A percentile compares a stretch with the other conserved stretches of the same genome.
Conservation (phyloP, 2,888 invertebrate genomes). For the Urechis unicinctus region DNA sequence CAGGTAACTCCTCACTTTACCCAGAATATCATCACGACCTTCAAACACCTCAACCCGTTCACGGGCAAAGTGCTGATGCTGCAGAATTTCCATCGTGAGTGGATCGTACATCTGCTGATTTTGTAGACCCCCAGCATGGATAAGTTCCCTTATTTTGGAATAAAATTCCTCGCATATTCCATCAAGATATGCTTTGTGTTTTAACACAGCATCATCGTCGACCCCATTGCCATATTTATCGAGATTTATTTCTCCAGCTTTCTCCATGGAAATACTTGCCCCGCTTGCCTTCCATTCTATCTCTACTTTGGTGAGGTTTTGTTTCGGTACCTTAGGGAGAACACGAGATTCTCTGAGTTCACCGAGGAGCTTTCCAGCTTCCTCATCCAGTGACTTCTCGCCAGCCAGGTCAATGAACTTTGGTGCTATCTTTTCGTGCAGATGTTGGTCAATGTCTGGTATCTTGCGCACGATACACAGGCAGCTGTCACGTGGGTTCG, state of each 20-base stretch:
- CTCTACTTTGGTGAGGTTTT: conserved; percentile 1
- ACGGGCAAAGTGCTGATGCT: conserved; percentile 7
- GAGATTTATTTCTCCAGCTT: neutral
- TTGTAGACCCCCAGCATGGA: neutral
- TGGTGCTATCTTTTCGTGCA: neutral
- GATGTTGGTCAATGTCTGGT: neutral
- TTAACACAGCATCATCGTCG: neutral
- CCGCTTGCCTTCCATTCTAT: conserved; percentile 7
- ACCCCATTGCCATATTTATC: neutral
- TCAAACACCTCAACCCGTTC: conserved; percentile 8
- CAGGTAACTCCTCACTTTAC: neutral
- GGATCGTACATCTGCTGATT: neutral
- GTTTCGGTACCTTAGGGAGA: neutral
- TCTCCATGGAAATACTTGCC: neutral
- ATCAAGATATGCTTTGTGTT: conserved; percentile 7
- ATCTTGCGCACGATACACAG: neutral
- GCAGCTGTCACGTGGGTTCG: neutral
- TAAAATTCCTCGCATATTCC: conserved; percentile 1
- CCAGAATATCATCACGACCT: conserved; percentile 1
- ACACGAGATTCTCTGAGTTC: neutral
- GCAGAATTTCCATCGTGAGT: conserved; percentile 2
- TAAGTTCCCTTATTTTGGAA: neutral
- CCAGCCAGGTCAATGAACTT: neutral
- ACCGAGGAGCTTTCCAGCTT: neutral
- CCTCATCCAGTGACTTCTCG: neutral